These are phyloP conservation scores for Brenthis ino DNA, from an alignment of 2,888 invertebrate genomes.

Conservation along the genomic window DNA sequence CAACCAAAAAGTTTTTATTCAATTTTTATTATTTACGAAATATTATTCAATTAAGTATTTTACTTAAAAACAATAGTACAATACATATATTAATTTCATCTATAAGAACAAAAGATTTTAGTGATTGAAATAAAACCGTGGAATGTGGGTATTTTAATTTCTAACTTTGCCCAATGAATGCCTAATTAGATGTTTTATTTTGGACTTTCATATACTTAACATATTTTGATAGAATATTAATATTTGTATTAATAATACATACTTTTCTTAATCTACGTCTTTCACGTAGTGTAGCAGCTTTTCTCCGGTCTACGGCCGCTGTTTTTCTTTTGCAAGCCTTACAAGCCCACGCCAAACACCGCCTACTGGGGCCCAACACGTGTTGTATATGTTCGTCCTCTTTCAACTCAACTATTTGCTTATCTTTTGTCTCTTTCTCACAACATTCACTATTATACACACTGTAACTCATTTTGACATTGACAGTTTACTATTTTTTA, in stretches of 20 bases:
- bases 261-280: constrained; percentile 96
- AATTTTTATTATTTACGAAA: too few relatives aligned
- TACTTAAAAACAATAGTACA: too few relatives aligned
- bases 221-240: not conserved
- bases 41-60: too few relatives aligned
- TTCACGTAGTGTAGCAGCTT: constrained; percentile 98
- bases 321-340: constrained; percentile 98
- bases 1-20: too few relatives aligned
- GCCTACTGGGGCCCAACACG: constrained; percentile 82
- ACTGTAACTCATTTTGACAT: constrained; percentile 62
- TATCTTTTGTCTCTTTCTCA: constrained; percentile 58
- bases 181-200: not conserved
- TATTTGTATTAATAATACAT: constrained; percentile 46
- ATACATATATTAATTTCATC: too few relatives aligned
- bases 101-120: too few relatives aligned
- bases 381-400: constrained; percentile 74
- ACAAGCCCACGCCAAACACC: constrained; percentile 97
- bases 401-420: constrained; percentile 46
- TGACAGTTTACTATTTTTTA: constrained; percentile 33
- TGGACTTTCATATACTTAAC: not conserved
- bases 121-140: too few relatives aligned
- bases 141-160: too few relatives aligned
- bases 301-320: constrained; percentile 96
- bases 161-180: too few relatives aligned
- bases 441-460: constrained; percentile 57